Base-by-base conservation (phyloP, 1,140 invertebrate genomes). In the Brachionus calyciflorus region DNA sequence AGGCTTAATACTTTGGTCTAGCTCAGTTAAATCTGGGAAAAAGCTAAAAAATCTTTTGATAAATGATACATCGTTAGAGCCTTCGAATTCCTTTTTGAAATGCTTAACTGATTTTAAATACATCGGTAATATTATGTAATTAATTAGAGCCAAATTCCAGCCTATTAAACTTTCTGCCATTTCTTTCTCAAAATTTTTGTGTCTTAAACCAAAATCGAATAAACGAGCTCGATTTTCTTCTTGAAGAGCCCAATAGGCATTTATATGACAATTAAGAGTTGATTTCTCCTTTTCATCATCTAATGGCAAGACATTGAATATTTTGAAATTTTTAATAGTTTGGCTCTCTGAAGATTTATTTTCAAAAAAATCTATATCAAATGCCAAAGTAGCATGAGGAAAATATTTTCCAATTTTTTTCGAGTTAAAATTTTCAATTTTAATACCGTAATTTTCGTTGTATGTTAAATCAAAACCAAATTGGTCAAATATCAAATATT, bases 211-310 rank as follows among this genome's bases (percentile, higher is more conserved):
- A 65, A 44, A 65, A 7, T 65, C 60, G 9, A 24, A 65, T 24
- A 65, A 41, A 28, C n/a, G 40, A 24, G 60, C 44, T 65, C 60
- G 60, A 65, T 65, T 65, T 44, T 65, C 60, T 44, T 65, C 19
- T 12, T 24, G 40, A 3, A 65, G 24, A 65, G 60, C 60, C 60
- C 60, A 65, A 37, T 65, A 44, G 10, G 37, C 60, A 19, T 65
- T 65, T 26, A 44, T 44, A 14, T 65, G 60, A 65, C 60, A 65
- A 9, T 46, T 65, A 7, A 65, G 24, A 7, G 60, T 37, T 14
- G 60, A 65, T 44, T 65, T 41, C 21, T 63, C 28, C n/a, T n/a
- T n/a, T 37, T 63, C 33, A 37, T 65, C 19, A 44, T 44, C 24
- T 24, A 65, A 28, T 1, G 60, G 60, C 26, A 65, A 24, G 44